Percentiles rank a stretch among this genome's conserved stretches.
These are phyloP conservation scores for Pararge aegeria DNA, from an alignment of 1,140 invertebrate genomes.

Conservation along the genomic window DNA sequence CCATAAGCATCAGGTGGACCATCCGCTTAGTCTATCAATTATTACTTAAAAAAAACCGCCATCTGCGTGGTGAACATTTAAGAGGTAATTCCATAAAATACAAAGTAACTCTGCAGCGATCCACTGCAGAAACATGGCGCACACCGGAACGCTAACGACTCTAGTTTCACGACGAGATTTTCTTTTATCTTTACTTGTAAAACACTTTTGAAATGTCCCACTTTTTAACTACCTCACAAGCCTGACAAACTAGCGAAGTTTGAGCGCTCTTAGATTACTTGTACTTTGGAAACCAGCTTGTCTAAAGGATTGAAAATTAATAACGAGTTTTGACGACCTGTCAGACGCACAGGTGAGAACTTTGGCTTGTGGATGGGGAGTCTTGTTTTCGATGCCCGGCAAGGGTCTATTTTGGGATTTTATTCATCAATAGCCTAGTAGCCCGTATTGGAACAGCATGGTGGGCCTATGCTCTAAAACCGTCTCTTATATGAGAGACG, in stretches of 20 bases:
- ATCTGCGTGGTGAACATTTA: too few species aligned
- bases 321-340: slow-evolving; percentile 13
- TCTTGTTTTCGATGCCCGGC: too few species aligned
- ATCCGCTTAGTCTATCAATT: too few species aligned
- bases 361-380: too few species aligned
- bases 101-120: neutral
- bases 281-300: neutral
- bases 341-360: slow-evolving; percentile 13
- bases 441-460: too few species aligned
- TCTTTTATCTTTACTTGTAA: slow-evolving; percentile 25
- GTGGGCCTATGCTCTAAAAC: too few species aligned
- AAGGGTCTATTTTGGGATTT: too few species aligned
- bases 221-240: slow-evolving; percentile 24
- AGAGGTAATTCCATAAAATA: too few species aligned
- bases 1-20: too few species aligned
- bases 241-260: slow-evolving; percentile 38
- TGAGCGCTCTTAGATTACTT: slow-evolving; percentile 21
- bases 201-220: slow-evolving; percentile 27
- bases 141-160: slow-evolving; percentile 19
- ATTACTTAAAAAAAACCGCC: too few species aligned
- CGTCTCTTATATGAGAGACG: too few species aligned
- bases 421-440: too few species aligned
- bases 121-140: neutral
- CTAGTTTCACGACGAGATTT: slow-evolving; percentile 9
- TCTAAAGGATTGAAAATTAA: slow-evolving; percentile 35